Percentiles rank a stretch among this genome's conserved stretches.
These are phyloP conservation scores for Malthinus flaveolus DNA, from an alignment of 2,888 invertebrate genomes.

Conservation along the genomic window DNA sequence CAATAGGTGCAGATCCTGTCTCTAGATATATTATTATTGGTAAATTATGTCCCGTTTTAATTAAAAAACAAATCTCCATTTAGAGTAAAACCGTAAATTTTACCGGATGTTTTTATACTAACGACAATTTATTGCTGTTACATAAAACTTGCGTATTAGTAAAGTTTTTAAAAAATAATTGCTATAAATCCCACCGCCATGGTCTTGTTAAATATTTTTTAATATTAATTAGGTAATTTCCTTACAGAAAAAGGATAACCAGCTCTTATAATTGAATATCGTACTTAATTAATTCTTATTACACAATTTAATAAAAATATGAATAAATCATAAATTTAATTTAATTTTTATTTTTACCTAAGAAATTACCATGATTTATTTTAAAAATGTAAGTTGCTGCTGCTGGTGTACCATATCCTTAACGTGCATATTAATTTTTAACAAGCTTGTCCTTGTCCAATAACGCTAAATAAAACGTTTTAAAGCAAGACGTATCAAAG, in stretches of 20 bases:
- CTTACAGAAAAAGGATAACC: neutral
- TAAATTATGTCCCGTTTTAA: slow-evolving; percentile 15
- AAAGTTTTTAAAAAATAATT: slow-evolving; percentile 7
- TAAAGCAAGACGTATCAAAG: too few species aligned
- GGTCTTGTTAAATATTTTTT: slow-evolving; percentile 2
- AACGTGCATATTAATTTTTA: too few species aligned
- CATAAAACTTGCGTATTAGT: slow-evolving; percentile 9
- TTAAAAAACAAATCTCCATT: slow-evolving; percentile 20
- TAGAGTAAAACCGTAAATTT: slow-evolving; percentile 19
- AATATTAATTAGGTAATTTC: slow-evolving; percentile 4
- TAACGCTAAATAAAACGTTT: too few species aligned
- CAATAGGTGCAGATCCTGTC: neutral
- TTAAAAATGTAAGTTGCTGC: too few species aligned
- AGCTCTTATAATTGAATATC: too few species aligned
- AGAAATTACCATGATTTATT: too few species aligned
- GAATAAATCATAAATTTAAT: too few species aligned
- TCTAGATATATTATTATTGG: slow-evolving; percentile 10
- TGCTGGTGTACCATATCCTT: too few species aligned
- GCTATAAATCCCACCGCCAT: slow-evolving; percentile 1
- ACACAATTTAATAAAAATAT: too few species aligned
- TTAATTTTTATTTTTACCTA: too few species aligned
- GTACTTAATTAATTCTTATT: too few species aligned
- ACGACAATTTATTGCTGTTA: slow-evolving; percentile 13
- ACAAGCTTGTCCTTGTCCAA: too few species aligned
- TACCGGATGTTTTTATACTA: slow-evolving; percentile 14